phyloP scores from a whole-genome alignment of 92 coral and sea anemone species.

The Parazoanthus swiftii region DNA sequence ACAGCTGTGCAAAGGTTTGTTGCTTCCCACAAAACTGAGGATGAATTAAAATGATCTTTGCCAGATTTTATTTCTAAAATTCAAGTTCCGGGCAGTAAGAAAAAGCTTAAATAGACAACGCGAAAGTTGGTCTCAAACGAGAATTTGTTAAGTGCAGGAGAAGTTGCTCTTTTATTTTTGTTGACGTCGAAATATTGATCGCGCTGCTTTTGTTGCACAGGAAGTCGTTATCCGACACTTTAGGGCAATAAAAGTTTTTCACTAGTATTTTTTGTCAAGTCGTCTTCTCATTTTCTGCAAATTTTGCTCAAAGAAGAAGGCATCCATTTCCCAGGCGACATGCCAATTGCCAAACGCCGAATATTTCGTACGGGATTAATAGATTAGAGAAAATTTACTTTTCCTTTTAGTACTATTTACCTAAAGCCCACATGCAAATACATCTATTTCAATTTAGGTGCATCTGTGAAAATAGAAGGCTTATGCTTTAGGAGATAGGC shows the following conservation, averaged over 20 bases:
- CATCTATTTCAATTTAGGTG: slow-evolving; percentile 16
- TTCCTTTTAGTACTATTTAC: slow-evolving; percentile 27
- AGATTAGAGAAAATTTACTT: slow-evolving; percentile 35
- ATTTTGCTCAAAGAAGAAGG: slow-evolving; percentile 20
- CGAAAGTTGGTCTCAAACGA: neutral
- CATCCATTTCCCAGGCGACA: slow-evolving; percentile 12
- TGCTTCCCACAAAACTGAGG: slow-evolving; percentile 27
- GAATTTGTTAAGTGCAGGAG: slow-evolving; percentile 10
- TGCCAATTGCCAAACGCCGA: neutral
- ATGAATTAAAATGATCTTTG: neutral
- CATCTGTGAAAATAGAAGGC: slow-evolving; percentile 6
- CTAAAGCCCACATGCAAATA: slow-evolving; percentile 11
- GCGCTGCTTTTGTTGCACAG: slow-evolving; percentile 16
- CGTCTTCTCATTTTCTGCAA: slow-evolving; percentile 28
- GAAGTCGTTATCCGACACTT: slow-evolving; percentile 34
- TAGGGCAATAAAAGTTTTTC: slow-evolving; percentile 33
- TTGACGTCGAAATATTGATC: slow-evolving; percentile 16
- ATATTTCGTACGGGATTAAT: slow-evolving; percentile 17
- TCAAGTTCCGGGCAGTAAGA: neutral
- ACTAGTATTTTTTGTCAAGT: slow-evolving; percentile 19
- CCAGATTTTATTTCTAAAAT: neutral
- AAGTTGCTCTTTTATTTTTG: slow-evolving; percentile 44
- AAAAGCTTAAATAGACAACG: neutral
- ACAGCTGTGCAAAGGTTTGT: slow-evolving; percentile 27
- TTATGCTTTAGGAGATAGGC: neutral